These are phyloP conservation scores for Istiophorus platypterus DNA, from an alignment of 2,113 vertebrate species.

Conservation along the genomic window DNA sequence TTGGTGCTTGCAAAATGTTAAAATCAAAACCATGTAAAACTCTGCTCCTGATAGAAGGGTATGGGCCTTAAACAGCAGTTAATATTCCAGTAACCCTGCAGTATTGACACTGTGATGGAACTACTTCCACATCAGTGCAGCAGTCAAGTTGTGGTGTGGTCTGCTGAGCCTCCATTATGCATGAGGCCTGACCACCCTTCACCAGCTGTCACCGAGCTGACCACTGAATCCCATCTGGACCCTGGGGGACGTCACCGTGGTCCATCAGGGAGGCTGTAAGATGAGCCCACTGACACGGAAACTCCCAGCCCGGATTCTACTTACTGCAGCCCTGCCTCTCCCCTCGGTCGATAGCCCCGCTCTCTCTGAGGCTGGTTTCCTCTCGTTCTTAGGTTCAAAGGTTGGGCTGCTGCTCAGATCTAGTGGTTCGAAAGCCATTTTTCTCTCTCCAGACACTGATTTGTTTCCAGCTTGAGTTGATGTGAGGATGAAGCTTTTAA, in stretches of 20 bases:
- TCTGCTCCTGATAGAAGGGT: background rate
- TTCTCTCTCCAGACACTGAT: slow-evolving; percentile 22
- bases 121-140: slow-evolving; percentile 68
- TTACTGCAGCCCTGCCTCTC: slow-evolving; percentile 60
- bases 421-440: slow-evolving; percentile 51
- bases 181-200: slow-evolving; percentile 82
- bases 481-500: slow-evolving; percentile 34
- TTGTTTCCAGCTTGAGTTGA: slow-evolving; percentile 34
- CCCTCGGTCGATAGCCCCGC: slow-evolving; percentile 42
- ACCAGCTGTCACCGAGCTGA: slow-evolving; percentile 84
- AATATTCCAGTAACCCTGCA: slow-evolving; percentile 63
- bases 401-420: slow-evolving; percentile 67
- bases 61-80: slow-evolving; percentile 39
- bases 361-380: slow-evolving; percentile 44
- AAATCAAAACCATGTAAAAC: background rate
- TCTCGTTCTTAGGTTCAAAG: slow-evolving; percentile 66
- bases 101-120: slow-evolving; percentile 68
- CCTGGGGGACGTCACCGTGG: slow-evolving; percentile 67
- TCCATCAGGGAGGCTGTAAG: slow-evolving; percentile 81
- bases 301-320: slow-evolving; percentile 70
- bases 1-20: background rate
- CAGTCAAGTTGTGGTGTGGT: slow-evolving; percentile 67
- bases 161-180: slow-evolving; percentile 82
- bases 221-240: slow-evolving; percentile 83
- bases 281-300: slow-evolving; percentile 79